Evolutionary conservation across 2,797 vertebrate species (phyloP).

Genomic region (Clarias pachynema): DNA sequence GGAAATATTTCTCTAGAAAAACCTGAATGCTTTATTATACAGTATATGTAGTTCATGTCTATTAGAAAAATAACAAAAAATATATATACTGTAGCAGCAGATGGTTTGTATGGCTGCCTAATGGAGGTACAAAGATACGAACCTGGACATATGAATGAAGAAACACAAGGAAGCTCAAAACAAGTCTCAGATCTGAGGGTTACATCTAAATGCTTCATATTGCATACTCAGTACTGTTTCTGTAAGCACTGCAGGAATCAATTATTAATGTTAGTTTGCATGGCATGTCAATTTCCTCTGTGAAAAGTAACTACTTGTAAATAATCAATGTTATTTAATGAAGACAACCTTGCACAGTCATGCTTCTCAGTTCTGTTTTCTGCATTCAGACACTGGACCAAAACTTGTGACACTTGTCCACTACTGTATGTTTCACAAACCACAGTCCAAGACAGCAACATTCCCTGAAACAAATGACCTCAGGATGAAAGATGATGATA

Average conservation of each 20-base stretch:
- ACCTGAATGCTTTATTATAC: neutral
- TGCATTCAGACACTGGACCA: neutral
- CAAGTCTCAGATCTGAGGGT: neutral
- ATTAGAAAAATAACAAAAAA: neutral
- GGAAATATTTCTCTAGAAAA: neutral
- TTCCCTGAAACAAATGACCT: neutral
- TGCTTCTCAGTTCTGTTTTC: neutral
- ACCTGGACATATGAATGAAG: neutral
- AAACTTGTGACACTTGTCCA: neutral
- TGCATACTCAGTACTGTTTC: neutral
- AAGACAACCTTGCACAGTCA: neutral
- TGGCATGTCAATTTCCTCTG: neutral
- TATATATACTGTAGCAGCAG: neutral
- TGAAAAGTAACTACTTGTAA: neutral
- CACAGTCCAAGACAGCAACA: neutral
- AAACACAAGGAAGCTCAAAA: neutral
- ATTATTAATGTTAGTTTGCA: constrained; percentile 15
- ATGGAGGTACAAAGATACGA: neutral
- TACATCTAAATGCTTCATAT: neutral
- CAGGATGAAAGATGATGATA: neutral
- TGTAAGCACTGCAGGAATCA: constrained; percentile 9
- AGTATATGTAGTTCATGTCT: neutral
- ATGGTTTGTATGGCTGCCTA: neutral
- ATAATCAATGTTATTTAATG: neutral
- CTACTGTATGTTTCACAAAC: too few relatives aligned